A percentile compares a stretch with the other conserved stretches of the same genome.
These are phyloP conservation scores for Rhadinocentrus ornatus DNA, from an alignment of 2,797 vertebrate species.

Conservation along the genomic window DNA sequence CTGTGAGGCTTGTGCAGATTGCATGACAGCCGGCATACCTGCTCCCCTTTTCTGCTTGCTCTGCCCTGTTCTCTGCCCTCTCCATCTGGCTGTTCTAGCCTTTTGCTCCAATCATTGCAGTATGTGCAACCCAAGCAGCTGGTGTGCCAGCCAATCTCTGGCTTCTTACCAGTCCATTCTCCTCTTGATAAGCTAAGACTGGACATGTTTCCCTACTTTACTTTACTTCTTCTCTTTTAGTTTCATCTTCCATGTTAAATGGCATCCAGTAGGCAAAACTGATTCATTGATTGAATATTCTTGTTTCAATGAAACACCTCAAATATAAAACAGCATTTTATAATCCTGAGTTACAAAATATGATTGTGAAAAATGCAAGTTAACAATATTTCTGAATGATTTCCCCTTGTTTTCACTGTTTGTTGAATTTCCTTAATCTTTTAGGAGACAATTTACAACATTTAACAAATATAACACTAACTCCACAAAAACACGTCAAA, in stretches of 20 bases:
- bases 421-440: neutral
- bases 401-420: neutral
- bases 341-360: neutral
- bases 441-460: neutral
- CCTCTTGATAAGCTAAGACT: constrained; percentile 40
- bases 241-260: constrained; percentile 5
- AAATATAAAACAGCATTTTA: neutral
- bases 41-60: constrained; percentile 32
- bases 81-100: constrained; percentile 66
- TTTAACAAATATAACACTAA: neutral
- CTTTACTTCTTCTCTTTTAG: neutral
- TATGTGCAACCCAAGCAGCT: constrained; percentile 57
- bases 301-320: neutral
- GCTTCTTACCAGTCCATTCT: constrained; percentile 34
- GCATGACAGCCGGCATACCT: constrained; percentile 52
- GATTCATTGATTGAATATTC: neutral
- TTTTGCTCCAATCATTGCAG: constrained; percentile 46
- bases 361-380: neutral
- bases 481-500: neutral
- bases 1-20: constrained; percentile 46
- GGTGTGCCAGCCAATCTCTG: constrained; percentile 49
- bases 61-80: constrained; percentile 56
- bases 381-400: neutral
- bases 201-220: constrained; percentile 24
- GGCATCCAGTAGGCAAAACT: neutral